Percentiles rank a stretch among this genome's conserved stretches.
Conservation (phyloP, 2,888 invertebrate species). For the Euclidia mi region DNA sequence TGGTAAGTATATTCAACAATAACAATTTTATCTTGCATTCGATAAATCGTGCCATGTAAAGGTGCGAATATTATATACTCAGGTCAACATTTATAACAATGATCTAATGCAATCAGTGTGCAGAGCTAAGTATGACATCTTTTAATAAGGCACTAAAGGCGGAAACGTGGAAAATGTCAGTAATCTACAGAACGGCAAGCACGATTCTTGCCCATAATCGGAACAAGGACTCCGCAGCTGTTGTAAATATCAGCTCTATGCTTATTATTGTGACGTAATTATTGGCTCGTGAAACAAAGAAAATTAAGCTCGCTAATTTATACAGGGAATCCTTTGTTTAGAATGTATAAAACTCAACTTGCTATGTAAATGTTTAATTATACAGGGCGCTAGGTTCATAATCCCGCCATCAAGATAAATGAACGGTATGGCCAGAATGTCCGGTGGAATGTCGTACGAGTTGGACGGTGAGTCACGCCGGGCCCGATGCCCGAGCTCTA, state of each 20-base stretch:
- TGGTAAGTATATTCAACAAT: too few relatives aligned
- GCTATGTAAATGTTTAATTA: conserved; percentile 55
- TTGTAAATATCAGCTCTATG: conserved; percentile 85
- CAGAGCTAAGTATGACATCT: conserved; percentile 78
- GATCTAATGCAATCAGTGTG: conserved; percentile 43
- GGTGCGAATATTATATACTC: conserved; percentile 30
- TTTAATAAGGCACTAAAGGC: conserved; percentile 85
- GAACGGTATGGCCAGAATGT: conserved; percentile 73
- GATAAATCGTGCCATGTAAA: too few relatives aligned
- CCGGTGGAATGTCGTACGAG: conserved; percentile 77
- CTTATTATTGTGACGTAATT: conserved; percentile 87
- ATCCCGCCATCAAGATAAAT: conserved; percentile 67
- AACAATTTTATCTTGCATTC: too few relatives aligned
- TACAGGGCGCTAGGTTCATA: conserved; percentile 53
- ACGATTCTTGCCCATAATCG: conserved; percentile 88
- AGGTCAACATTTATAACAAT: conserved; percentile 48
- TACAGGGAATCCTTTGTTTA: conserved; percentile 67
- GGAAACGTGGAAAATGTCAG: conserved; percentile 89
- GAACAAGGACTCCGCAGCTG: conserved; percentile 88
- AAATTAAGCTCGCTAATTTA: conserved; percentile 73
- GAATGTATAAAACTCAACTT: conserved; percentile 47
- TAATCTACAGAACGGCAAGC: conserved; percentile 83
- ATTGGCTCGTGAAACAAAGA: conserved; percentile 83
- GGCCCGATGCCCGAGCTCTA: conserved; percentile 64
- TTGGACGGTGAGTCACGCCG: conserved; percentile 78